A percentile compares a stretch with the other conserved stretches of the same genome.
Evolutionary conservation across 2,113 vertebrate genomes (phyloP).

Genomic region (Laticauda laticaudata): DNA sequence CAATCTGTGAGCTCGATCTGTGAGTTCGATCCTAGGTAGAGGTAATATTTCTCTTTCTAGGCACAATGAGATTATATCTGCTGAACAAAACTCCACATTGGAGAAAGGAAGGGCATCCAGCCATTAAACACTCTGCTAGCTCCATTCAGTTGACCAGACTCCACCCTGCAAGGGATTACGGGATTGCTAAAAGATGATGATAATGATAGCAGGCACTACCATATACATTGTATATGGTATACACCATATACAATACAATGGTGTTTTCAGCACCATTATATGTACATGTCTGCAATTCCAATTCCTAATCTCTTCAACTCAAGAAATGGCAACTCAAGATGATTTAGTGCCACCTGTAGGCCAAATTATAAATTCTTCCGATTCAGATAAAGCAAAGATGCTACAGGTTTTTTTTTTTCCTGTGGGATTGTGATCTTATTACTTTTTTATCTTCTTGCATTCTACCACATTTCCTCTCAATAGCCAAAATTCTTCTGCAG

Average conservation of each 20-base stretch:
- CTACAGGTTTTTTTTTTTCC: no score
- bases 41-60: no score
- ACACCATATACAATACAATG: no score
- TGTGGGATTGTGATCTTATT: background rate
- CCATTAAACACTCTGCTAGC: no score
- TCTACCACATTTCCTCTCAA: background rate
- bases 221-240: background rate
- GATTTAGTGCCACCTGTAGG: background rate
- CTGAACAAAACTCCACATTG: no score
- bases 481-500: background rate
- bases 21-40: no score
- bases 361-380: background rate
- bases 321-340: background rate
- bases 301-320: background rate
- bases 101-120: no score
- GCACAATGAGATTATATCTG: no score
- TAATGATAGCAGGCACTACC: background rate
- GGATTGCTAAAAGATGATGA: no score
- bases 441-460: background rate
- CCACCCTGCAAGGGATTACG: no score
- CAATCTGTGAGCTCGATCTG: no score
- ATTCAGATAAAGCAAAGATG: background rate
- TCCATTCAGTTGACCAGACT: no score
- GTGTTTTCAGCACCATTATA: background rate
- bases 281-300: background rate